Evolutionary conservation across 2,113 vertebrate genomes (phyloP).

Genomic region (Morphnarchus princeps): DNA sequence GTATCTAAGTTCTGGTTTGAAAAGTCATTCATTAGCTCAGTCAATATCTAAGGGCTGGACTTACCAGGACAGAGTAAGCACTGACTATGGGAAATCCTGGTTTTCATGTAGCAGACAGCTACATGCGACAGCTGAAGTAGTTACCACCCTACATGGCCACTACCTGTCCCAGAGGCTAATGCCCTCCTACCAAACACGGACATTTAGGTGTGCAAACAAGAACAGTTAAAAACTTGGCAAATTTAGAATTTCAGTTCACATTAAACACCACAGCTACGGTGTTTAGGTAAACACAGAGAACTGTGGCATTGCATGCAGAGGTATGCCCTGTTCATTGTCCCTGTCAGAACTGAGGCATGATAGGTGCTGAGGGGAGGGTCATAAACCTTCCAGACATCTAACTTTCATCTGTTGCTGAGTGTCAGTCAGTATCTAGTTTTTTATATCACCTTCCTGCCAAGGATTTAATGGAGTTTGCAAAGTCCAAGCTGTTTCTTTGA

Average conservation of each 20-base stretch:
- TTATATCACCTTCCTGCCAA: neutral
- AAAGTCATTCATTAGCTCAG: neutral
- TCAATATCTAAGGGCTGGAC: neutral
- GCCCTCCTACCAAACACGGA: neutral
- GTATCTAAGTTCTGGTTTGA: neutral
- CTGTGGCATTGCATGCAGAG: fast-evolving
- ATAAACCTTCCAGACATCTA: neutral
- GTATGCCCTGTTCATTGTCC: fast-evolving
- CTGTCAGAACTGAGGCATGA: neutral
- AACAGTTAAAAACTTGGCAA: neutral
- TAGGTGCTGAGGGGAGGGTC: neutral
- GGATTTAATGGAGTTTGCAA: neutral
- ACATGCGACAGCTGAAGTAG: neutral
- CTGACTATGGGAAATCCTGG: neutral
- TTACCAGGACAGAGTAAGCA: neutral
- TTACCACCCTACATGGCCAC: neutral
- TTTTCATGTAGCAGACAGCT: neutral
- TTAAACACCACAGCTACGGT: neutral
- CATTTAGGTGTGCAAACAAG: neutral
- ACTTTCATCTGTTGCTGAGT: neutral
- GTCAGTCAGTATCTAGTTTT: neutral
- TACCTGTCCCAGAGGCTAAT: neutral
- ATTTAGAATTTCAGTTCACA: neutral
- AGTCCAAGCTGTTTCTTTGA: neutral
- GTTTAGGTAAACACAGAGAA: neutral